Conservation (phyloP, 2,797 vertebrate species). For the Gadopsis marmoratus region DNA sequence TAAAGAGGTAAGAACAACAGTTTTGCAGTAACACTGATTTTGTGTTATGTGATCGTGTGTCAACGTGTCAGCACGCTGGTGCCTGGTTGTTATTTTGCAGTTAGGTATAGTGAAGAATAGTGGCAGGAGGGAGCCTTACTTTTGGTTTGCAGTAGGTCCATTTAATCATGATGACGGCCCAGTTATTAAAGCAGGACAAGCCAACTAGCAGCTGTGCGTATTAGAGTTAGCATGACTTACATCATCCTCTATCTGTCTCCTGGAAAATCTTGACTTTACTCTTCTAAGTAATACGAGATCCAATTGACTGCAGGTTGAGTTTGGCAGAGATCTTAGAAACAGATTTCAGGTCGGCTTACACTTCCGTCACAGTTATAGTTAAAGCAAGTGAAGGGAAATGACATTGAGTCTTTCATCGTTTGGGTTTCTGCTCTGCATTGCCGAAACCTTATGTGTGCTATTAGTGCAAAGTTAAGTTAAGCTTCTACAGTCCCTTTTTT, state of each 20-base stretch:
- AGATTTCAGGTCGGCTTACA: conserved; percentile 39
- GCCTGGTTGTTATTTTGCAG: background rate
- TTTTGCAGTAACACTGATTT: background rate
- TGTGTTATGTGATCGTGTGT: background rate
- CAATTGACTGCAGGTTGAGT: conserved; percentile 43
- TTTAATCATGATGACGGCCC: conserved; percentile 36
- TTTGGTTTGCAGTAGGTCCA: background rate
- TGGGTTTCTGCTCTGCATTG: conserved; percentile 25
- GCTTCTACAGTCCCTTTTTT: background rate
- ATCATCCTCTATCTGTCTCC: conserved; percentile 38
- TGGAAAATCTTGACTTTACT: conserved; percentile 41
- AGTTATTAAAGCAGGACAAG: conserved; percentile 37
- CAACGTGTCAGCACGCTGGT: background rate
- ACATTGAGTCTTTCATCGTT: conserved; percentile 11
- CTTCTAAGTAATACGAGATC: conserved; percentile 37
- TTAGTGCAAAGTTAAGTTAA: background rate
- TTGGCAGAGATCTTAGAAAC: conserved; percentile 46
- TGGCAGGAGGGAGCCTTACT: background rate
- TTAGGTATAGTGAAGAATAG: background rate
- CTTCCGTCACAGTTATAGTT: conserved; percentile 25
- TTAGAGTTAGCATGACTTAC: conserved; percentile 40
- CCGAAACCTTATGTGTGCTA: background rate
- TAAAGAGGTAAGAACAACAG: conserved; percentile 10
- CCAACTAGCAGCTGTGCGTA: conserved; percentile 51
- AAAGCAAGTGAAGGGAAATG: conserved; percentile 26